phyloP scores from a whole-genome alignment of 2,888 invertebrate species.

The Drosophila neotestacea region DNA sequence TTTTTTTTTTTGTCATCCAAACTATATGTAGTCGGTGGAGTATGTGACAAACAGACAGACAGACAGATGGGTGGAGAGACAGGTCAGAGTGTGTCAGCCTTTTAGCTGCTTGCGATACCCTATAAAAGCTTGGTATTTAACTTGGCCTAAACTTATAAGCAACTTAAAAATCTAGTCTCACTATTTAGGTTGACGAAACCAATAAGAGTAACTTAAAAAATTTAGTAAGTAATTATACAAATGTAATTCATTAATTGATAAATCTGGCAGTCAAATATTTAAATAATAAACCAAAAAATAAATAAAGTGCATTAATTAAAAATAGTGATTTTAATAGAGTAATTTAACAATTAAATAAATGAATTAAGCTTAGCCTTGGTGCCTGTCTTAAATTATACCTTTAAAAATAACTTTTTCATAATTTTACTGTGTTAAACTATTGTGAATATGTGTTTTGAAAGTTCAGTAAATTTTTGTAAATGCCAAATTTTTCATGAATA shows the following conservation, averaged over 20 bases:
- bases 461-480: no score
- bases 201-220: neutral
- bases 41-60: constrained; percentile 58
- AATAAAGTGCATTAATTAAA: no score
- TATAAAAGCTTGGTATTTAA: constrained; percentile 17
- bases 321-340: no score
- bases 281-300: no score
- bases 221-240: neutral
- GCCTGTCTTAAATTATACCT: no score
- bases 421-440: no score
- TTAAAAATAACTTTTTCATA: no score
- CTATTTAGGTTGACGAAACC: neutral
- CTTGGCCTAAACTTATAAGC: neutral
- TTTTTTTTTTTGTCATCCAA: constrained; percentile 50
- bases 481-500: no score
- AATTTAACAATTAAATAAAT: no score
- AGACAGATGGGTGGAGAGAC: constrained; percentile 5
- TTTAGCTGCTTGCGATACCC: constrained; percentile 62
- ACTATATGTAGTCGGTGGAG: constrained; percentile 48
- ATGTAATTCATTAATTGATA: neutral
- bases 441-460: no score
- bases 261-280: no score
- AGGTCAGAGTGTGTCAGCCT: constrained; percentile 65
- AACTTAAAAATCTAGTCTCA: neutral
- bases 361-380: no score